Evolutionary conservation across 2,797 vertebrate species (phyloP).

Genomic region (Pseudochromis fuscus): DNA sequence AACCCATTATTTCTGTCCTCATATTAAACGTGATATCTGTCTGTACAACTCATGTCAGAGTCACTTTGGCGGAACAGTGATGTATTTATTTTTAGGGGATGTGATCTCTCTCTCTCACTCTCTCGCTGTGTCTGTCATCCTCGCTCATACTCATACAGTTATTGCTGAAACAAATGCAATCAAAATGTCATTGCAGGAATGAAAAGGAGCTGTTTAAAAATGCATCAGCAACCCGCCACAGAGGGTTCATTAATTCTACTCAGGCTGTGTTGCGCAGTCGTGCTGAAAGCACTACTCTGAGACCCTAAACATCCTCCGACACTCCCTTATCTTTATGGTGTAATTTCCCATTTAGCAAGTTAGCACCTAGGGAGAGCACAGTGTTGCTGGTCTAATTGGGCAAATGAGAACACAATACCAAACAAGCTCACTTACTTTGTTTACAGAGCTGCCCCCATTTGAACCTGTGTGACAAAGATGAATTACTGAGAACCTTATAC

Average conservation of each 20-base stretch:
- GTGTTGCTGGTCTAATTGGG: conserved; percentile 78
- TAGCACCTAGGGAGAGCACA: conserved; percentile 75
- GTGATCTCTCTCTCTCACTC: conserved; percentile 36
- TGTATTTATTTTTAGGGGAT: conserved; percentile 79
- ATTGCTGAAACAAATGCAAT: conserved; percentile 82
- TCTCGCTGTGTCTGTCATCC: conserved; percentile 55
- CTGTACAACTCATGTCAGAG: conserved; percentile 77
- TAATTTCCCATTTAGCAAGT: conserved; percentile 82
- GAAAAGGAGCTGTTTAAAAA: conserved; percentile 82
- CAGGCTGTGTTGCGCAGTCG: conserved; percentile 73
- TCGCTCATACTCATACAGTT: conserved; percentile 65
- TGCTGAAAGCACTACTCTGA: conserved; percentile 75
- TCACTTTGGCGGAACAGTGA: conserved; percentile 75
- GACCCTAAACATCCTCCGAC: conserved; percentile 75
- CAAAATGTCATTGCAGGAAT: conserved; percentile 82
- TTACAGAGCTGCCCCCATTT: conserved; percentile 62
- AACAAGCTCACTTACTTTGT: conserved; percentile 68
- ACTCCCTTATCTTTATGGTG: conserved; percentile 81
- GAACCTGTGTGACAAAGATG: conserved; percentile 36
- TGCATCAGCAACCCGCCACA: conserved; percentile 76
- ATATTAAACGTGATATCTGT: conserved; percentile 76
- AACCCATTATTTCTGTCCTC: conserved; percentile 75
- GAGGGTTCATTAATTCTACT: conserved; percentile 81
- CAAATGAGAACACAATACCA: conserved; percentile 77
- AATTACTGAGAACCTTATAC: conserved; percentile 17